These are phyloP conservation scores for Cosmia trapezina DNA, from an alignment of 2,888 invertebrate species.

Conservation along the genomic window DNA sequence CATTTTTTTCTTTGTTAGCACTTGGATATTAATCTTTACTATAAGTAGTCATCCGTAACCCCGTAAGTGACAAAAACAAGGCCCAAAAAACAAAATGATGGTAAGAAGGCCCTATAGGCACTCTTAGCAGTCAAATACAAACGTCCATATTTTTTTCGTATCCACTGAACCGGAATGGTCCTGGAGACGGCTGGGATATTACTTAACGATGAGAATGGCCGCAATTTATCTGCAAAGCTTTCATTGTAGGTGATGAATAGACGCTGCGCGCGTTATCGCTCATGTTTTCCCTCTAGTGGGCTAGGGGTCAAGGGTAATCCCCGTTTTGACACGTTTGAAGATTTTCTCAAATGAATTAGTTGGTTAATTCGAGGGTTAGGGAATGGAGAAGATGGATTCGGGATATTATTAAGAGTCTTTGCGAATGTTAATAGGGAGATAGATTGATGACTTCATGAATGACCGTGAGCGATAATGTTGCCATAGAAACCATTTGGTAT, in stretches of 20 bases:
- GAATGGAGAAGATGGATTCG: background rate
- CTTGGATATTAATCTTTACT: background rate
- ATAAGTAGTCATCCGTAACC: too few species aligned
- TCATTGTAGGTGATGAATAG: constrained; percentile 65
- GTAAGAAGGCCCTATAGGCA: constrained; percentile 6
- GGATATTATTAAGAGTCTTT: constrained; percentile 4
- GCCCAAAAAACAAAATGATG: constrained; percentile 12
- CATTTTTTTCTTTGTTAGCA: background rate
- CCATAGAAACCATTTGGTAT: constrained; percentile 25
- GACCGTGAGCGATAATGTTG: background rate
- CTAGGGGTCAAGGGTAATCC: constrained; percentile 35
- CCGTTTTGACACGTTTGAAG: constrained; percentile 33
- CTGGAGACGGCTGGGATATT: constrained; percentile 48
- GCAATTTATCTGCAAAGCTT: constrained; percentile 61
- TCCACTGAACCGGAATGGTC: constrained; percentile 34
- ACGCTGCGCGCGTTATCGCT: constrained; percentile 46
- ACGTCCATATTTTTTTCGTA: constrained; percentile 42
- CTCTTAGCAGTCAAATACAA: constrained; percentile 53
- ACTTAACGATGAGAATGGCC: constrained; percentile 63
- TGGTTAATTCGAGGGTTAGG: constrained; percentile 16
- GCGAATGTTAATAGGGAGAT: constrained; percentile 8
- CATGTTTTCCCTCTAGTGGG: constrained; percentile 49
- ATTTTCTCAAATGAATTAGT: constrained; percentile 23
- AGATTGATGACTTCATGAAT: constrained; percentile 9
- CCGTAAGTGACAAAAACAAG: constrained; percentile 18